Conservation (phyloP, 1,140 invertebrate genomes). For the Cephus cinctus region DNA sequence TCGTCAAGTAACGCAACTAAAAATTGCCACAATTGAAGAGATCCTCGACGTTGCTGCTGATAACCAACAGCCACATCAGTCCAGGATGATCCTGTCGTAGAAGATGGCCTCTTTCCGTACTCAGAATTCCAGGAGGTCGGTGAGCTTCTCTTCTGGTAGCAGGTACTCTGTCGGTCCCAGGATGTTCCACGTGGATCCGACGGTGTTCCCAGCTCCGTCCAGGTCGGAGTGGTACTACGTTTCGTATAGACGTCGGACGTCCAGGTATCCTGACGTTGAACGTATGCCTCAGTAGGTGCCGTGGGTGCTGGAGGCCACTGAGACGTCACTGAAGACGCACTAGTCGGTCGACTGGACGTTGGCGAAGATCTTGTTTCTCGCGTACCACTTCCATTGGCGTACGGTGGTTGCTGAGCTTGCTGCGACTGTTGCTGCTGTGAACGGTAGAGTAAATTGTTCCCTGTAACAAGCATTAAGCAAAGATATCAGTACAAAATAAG, state of each 20-base stretch:
- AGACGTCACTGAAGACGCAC: conserved; percentile 34
- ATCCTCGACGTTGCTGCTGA: conserved; percentile 67
- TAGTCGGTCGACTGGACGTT: conserved; percentile 33
- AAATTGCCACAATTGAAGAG: conserved; percentile 93
- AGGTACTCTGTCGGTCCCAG: conserved; percentile 39
- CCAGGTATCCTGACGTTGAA: conserved; percentile 33
- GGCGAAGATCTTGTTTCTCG: conserved; percentile 32
- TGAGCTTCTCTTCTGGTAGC: conserved; percentile 39
- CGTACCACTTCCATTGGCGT: conserved; percentile 18
- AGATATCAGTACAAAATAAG: no score
- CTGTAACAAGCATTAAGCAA: conserved; percentile 23
- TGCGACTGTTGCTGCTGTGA: conserved; percentile 28
- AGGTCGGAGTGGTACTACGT: conserved; percentile 40
- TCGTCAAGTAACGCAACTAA: conserved; percentile 87
- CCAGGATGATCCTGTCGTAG: conserved; percentile 34
- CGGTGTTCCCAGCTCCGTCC: conserved; percentile 44
- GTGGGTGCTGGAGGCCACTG: conserved; percentile 36
- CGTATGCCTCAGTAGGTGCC: neutral
- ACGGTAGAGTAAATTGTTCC: conserved; percentile 27
- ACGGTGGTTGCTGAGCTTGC: conserved; percentile 22
- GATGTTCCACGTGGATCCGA: conserved; percentile 34
- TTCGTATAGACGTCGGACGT: conserved; percentile 29
- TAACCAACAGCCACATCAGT: conserved; percentile 40
- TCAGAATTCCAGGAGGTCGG: conserved; percentile 42
- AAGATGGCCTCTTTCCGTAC: conserved; percentile 33